These are phyloP conservation scores for Emydoidea blandingii DNA, from an alignment of 2,797 vertebrate species.

Conservation along the genomic window DNA sequence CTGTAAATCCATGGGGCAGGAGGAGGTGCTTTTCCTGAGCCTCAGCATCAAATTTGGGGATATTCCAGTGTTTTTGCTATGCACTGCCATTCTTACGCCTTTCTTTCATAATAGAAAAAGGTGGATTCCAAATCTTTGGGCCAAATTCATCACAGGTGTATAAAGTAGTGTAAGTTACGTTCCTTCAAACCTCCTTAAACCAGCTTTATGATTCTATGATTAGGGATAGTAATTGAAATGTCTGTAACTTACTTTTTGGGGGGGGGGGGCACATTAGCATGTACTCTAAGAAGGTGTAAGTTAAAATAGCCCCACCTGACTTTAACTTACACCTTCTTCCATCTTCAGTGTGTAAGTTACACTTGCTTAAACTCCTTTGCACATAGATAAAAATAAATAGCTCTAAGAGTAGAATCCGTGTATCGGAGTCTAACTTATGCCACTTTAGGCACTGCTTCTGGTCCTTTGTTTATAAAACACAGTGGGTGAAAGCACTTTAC, in stretches of 20 bases:
- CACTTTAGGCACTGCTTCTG: neutral
- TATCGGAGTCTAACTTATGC: neutral
- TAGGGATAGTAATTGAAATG: too few species aligned
- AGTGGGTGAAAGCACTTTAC: neutral
- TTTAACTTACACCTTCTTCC: neutral
- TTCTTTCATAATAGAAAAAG: neutral
- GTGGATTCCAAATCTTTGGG: neutral
- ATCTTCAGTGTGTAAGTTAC: rapidly evolving
- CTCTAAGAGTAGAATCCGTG: neutral
- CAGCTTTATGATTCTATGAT: too few species aligned
- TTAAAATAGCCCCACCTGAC: neutral
- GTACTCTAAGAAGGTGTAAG: rapidly evolving
- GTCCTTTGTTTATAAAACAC: neutral
- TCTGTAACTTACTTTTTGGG: too few species aligned
- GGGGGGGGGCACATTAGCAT: too few species aligned
- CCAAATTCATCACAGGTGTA: neutral
- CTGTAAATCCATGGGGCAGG: neutral
- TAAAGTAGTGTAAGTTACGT: neutral
- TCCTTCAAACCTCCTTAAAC: neutral
- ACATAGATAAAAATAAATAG: neutral
- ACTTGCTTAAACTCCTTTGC: neutral
- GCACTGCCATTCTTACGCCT: neutral
- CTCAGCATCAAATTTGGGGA: neutral
- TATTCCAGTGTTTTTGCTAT: neutral
- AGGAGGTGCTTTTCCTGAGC: neutral